These are phyloP conservation scores for Cotesia vestalis DNA, from an alignment of 1,140 invertebrate genomes.

Conservation along the genomic window DNA sequence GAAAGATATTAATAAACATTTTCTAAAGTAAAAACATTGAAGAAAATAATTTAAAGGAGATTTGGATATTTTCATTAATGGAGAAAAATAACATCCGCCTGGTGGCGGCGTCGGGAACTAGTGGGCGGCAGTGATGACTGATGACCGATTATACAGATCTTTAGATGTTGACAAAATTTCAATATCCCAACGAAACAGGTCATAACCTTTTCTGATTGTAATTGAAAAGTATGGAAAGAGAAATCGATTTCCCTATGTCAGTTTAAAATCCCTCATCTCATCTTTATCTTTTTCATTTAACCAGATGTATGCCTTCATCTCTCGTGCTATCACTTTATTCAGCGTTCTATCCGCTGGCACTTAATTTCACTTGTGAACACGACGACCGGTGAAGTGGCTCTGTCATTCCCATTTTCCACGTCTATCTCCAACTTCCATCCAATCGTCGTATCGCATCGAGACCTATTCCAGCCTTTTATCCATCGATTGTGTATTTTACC, in stretches of 20 bases:
- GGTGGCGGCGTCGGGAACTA: too few species aligned
- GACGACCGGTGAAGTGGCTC: conserved; percentile 22
- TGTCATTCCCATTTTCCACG: conserved; percentile 29
- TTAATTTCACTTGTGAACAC: conserved; percentile 33
- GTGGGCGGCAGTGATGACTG: neutral
- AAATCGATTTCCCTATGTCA: conserved; percentile 35
- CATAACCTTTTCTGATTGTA: conserved; percentile 7
- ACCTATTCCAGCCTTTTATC: conserved; percentile 1
- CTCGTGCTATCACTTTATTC: conserved; percentile 5
- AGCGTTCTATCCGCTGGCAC: conserved; percentile 11
- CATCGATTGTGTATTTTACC: conserved; percentile 9
- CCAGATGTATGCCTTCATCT: neutral
- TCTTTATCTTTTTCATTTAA: too few species aligned
- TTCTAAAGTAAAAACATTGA: too few species aligned
- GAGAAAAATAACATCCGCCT: too few species aligned
- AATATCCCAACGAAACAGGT: conserved; percentile 14
- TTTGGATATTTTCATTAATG: too few species aligned
- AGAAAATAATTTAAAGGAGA: too few species aligned
- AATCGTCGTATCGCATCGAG: neutral
- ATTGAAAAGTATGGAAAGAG: conserved; percentile 12
- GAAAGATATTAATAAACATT: too few species aligned
- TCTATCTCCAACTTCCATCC: neutral
- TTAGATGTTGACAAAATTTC: conserved; percentile 6
- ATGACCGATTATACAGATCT: neutral
- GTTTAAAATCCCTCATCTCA: neutral